A percentile compares a stretch with the other conserved stretches of the same genome.
Conservation (phyloP, 1,140 invertebrate species). For the Paramacrobiotus metropolitanus region DNA sequence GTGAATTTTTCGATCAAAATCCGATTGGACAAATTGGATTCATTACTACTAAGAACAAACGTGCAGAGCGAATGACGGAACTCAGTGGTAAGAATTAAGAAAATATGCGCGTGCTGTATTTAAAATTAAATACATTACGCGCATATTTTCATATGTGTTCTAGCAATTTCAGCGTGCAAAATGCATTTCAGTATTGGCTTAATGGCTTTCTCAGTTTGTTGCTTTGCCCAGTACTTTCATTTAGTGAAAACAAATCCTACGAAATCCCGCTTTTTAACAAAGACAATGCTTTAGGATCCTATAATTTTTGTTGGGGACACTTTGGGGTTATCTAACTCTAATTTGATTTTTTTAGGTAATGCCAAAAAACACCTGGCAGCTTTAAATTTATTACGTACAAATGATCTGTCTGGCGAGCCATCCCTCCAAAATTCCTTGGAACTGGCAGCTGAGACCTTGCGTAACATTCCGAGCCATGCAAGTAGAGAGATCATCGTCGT, state of each 20-base stretch:
- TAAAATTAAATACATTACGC: too few species aligned
- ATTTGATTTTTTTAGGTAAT: constrained; percentile 21
- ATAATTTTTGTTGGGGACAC: background rate
- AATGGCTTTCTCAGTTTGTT: background rate
- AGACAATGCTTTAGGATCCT: too few species aligned
- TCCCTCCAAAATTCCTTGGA: constrained; percentile 84
- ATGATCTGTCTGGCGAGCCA: constrained; percentile 44
- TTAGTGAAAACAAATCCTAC: background rate
- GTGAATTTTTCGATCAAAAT: constrained; percentile 95
- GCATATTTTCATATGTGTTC: too few species aligned
- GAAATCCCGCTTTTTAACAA: too few species aligned
- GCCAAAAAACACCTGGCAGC: constrained; percentile 23
- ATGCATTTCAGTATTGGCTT: too few species aligned
- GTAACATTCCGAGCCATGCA: constrained; percentile 68
- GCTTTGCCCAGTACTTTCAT: background rate
- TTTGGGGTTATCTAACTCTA: background rate
- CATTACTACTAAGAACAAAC: constrained; percentile 69
- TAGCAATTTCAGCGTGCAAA: too few species aligned
- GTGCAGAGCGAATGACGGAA: constrained; percentile 71
- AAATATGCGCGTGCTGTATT: too few species aligned
- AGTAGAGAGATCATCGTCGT: constrained; percentile 65
- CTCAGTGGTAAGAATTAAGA: constrained; percentile 51
- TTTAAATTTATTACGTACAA: constrained; percentile 14
- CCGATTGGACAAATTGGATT: constrained; percentile 89
- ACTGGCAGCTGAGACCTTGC: constrained; percentile 55